A percentile compares a stretch with the other conserved stretches of the same genome.
phyloP scores from a whole-genome alignment of 2,797 vertebrate genomes.

The Alectoris magna region DNA sequence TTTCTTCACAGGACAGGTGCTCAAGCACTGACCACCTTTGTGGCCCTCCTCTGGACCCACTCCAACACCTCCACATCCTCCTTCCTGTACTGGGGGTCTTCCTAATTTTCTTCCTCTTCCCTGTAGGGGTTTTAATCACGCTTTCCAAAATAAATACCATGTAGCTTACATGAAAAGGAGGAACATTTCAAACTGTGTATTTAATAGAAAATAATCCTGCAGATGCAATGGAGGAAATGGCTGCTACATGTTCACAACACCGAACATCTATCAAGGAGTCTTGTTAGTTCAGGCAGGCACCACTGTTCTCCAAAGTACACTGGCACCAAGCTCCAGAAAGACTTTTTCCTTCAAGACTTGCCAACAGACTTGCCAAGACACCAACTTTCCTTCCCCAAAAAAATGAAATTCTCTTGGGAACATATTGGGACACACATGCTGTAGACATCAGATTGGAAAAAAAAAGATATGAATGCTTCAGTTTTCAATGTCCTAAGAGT shows the following conservation, averaged over 20 bases:
- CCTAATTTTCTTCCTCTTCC: background rate
- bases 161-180: background rate
- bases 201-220: background rate
- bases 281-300: background rate
- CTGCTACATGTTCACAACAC: background rate
- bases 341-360: background rate
- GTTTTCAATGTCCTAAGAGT: background rate
- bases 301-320: background rate
- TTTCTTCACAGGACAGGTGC: too few species aligned
- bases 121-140: background rate
- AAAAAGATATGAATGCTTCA: background rate
- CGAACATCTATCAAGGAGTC: background rate
- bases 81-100: background rate
- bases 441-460: background rate
- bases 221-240: background rate
- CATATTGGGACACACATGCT: fast-evolving
- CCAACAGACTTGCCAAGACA: background rate
- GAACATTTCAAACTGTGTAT: background rate
- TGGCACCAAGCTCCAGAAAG: background rate
- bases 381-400: background rate
- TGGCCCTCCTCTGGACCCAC: too few species aligned
- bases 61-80: too few species aligned
- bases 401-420: fast-evolving
- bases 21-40: too few species aligned
- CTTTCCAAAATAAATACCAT: background rate